Evolutionary conservation across 2,888 invertebrate species (phyloP), one percentile per base, ranked within the genome.

Genomic region (Campoplex capitator): DNA sequence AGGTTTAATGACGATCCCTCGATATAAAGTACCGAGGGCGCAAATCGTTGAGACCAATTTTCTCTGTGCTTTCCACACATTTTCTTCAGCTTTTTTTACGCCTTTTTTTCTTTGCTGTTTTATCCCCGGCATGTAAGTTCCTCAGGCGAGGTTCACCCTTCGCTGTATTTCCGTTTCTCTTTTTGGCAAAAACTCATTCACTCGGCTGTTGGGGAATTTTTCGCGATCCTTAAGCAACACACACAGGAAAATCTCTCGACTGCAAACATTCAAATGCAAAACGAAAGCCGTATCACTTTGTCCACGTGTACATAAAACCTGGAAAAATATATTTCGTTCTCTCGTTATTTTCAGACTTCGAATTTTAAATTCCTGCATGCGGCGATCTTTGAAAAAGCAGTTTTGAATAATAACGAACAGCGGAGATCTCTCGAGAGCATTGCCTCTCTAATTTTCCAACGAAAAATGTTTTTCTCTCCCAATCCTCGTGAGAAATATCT

Each of bases 1-100:
- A 74, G 89, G 89, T 92, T 92, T 93, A 93, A 93, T 92, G 93
- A 93, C 91, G 91, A 90, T 91, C 90, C 90, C 89, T 23, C 23
- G 91, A 84, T 84, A 73, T 74, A 83, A 51, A 76, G 71, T 89
- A 87, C 90, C 90, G 84, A 87, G 89, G 89, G 90, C 89, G 91
- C 89, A 91, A 91, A 91, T 92, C 91, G 90, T 88, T 89, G 89
- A 84, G 88, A 88, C 88, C 89, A 90, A 91, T 92, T 92, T 91
- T 90, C 91, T 78, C 77, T 80, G 68, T 74, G 56, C 77, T 78
- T 86, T 86, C 73, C 75, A 67, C 77, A 65, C 74, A 48, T 83
- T 75, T 74, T 68, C 58, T 68, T 70, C 42, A 65, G n/a, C 35
- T 85, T 79, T 71, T 80, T 80, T 84, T 80, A 45, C 77, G 70